Percentiles rank a stretch among this genome's conserved stretches.
Conservation (phyloP, 2,888 invertebrate species). For the Hemaris fuciformis region DNA sequence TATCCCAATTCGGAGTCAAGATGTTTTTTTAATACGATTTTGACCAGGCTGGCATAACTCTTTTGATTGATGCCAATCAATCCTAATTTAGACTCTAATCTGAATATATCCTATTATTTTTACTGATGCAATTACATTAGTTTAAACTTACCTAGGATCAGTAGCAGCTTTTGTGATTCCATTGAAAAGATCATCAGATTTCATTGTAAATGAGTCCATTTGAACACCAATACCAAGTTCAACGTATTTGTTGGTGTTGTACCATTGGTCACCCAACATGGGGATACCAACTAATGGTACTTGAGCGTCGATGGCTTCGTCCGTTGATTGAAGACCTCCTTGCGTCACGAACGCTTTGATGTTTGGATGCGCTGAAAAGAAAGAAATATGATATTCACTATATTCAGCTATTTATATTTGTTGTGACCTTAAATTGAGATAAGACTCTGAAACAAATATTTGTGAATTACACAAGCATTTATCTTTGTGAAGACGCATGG, state of each 20-base stretch:
- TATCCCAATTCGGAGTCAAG: too few species aligned
- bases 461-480: too few species aligned
- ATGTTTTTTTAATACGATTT: not conserved
- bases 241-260: slow-evolving; percentile 36
- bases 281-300: slow-evolving; percentile 50
- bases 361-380: slow-evolving; percentile 50
- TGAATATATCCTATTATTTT: too few species aligned
- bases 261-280: slow-evolving; percentile 51
- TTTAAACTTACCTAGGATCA: not conserved
- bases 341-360: slow-evolving; percentile 59
- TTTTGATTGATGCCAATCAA: too few species aligned
- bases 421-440: too few species aligned
- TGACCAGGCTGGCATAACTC: too few species aligned
- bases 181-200: not conserved
- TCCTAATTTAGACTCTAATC: too few species aligned
- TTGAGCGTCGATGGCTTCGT: slow-evolving; percentile 49
- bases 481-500: too few species aligned
- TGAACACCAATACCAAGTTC: not conserved
- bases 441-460: too few species aligned
- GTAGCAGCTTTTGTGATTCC: not conserved
- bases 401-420: too few species aligned
- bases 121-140: too few species aligned
- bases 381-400: too few species aligned
- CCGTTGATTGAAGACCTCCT: slow-evolving; percentile 55
- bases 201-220: not conserved